phyloP scores from a whole-genome alignment of 2,888 invertebrate genomes.

The Julus scanicus region DNA sequence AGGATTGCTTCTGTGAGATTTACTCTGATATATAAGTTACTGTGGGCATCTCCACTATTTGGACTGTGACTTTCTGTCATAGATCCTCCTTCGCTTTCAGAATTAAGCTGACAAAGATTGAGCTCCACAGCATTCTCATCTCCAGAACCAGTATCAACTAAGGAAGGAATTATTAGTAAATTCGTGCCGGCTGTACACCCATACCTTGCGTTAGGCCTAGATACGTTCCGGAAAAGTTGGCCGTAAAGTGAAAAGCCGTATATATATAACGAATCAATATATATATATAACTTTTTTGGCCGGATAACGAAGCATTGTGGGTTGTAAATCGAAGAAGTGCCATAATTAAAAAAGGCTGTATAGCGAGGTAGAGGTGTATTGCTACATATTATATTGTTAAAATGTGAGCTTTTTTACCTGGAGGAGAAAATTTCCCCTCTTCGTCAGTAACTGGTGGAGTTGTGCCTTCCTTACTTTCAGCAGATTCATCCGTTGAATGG shows the following conservation, averaged over 20 bases:
- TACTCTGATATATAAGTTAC: slow-evolving; percentile 18
- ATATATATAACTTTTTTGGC: no score
- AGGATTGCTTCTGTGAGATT: slow-evolving; percentile 49
- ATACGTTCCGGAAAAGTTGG: no score
- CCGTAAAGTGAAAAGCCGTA: no score
- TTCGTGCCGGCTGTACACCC: no score
- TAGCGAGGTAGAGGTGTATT: no score
- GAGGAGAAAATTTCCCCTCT: slow-evolving; percentile 61
- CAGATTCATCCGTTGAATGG: slow-evolving; percentile 70
- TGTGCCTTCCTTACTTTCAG: slow-evolving; percentile 61
- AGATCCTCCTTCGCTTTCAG: slow-evolving; percentile 38
- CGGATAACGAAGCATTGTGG: no score
- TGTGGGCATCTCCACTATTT: slow-evolving; percentile 26
- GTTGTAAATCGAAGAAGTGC: no score
- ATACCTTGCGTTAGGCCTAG: no score
- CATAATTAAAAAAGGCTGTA: no score
- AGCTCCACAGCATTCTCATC: slow-evolving; percentile 67
- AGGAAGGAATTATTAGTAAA: slow-evolving; percentile 56
- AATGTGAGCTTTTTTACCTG: slow-evolving; percentile 52
- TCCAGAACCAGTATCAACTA: slow-evolving; percentile 61
- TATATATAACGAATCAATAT: neutral
- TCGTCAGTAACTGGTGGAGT: slow-evolving; percentile 64
- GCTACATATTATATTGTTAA: no score
- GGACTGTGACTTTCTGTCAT: slow-evolving; percentile 32
- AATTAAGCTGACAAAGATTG: slow-evolving; percentile 14